phyloP scores from a whole-genome alignment of 2,113 vertebrate species.

The Panthera tigris region DNA sequence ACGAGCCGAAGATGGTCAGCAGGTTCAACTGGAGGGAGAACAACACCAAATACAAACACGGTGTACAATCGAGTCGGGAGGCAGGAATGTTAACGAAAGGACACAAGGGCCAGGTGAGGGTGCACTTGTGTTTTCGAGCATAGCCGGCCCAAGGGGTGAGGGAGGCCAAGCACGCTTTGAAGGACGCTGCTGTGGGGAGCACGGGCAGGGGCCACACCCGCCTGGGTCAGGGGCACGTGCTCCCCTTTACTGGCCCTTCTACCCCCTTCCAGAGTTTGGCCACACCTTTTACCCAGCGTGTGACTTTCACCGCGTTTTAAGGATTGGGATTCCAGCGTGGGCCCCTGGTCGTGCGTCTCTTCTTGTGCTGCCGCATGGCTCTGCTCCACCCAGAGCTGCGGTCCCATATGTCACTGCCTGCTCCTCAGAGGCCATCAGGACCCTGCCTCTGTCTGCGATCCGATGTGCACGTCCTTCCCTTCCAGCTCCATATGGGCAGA shows the following conservation, averaged over 20 bases:
- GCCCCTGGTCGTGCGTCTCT: no score
- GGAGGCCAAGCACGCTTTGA: rapidly evolving
- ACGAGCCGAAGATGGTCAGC: rapidly evolving
- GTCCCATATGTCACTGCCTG: rapidly evolving
- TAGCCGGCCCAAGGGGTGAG: not conserved
- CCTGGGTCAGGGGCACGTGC: rapidly evolving
- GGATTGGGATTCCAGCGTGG: no score
- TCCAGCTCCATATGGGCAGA: rapidly evolving
- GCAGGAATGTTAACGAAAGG: no score
- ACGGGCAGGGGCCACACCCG: rapidly evolving
- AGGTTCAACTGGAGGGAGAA: not conserved
- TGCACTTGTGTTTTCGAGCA: rapidly evolving
- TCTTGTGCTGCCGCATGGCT: not conserved
- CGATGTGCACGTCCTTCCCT: not conserved
- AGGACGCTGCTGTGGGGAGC: no score
- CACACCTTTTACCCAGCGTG: not conserved
- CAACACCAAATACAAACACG: not conserved
- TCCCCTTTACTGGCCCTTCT: not conserved
- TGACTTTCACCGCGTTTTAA: not conserved
- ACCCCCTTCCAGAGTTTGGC: no score
- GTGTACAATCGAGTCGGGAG: not conserved
- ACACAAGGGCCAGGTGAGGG: not conserved
- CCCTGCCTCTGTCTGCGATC: rapidly evolving
- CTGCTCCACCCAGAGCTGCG: rapidly evolving
- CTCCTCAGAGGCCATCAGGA: not conserved